phyloP scores from a whole-genome alignment of 2,888 invertebrate species.

The Cetonia aurata region DNA sequence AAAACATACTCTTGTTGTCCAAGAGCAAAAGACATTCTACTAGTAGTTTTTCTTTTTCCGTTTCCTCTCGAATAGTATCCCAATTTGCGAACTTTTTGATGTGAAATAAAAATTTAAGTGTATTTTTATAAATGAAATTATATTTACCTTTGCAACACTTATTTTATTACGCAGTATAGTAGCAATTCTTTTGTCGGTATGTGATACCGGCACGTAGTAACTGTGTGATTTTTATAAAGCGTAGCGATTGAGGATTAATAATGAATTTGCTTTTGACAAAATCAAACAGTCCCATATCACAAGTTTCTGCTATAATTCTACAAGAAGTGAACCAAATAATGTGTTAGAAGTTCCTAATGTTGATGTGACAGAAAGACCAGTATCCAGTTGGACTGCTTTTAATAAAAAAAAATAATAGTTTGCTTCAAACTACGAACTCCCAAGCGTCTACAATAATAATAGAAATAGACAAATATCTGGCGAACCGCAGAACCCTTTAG shows the following conservation, averaged over 20 bases:
- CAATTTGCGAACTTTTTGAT: no score
- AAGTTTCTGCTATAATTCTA: background rate
- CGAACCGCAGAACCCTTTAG: conserved; percentile 11
- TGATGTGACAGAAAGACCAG: conserved; percentile 1
- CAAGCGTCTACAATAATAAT: conserved; percentile 8
- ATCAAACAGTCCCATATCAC: conserved; percentile 23
- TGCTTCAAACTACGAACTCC: conserved; percentile 1
- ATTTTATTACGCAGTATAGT: no score
- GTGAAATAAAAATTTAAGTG: no score
- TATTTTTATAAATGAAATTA: no score
- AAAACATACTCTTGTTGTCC: no score
- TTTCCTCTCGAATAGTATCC: no score
- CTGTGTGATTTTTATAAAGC: no score
- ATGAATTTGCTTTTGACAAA: conserved; percentile 25
- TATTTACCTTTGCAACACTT: no score
- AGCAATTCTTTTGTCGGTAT: no score
- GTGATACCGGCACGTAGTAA: no score
- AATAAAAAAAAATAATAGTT: conserved; percentile 18
- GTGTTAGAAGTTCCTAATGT: conserved; percentile 1
- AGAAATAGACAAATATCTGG: conserved; percentile 8
- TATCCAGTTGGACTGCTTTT: conserved; percentile 18
- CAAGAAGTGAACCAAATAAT: background rate
- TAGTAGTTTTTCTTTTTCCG: no score
- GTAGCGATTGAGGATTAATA: conserved; percentile 13
- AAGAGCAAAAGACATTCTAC: no score